Conservation (phyloP, 1,140 invertebrate genomes). For the Drosophila takahashii region DNA sequence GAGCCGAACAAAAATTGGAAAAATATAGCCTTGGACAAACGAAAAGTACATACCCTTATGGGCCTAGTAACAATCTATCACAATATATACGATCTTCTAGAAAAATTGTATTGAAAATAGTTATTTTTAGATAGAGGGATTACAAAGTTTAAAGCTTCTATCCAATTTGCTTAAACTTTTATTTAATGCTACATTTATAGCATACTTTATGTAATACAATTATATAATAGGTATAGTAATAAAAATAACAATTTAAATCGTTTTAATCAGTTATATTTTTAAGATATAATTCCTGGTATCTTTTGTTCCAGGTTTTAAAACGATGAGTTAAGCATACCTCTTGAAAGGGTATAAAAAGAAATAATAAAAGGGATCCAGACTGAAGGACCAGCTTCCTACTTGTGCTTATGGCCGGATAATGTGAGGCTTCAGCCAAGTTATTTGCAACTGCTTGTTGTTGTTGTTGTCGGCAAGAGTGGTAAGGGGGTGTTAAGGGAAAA, state of each 20-base stretch:
- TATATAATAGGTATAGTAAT: too few species aligned
- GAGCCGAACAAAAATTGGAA: slow-evolving; percentile 7
- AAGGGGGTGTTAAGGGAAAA: slow-evolving; percentile 14
- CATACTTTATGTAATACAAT: too few species aligned
- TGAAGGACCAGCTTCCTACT: slow-evolving; percentile 70
- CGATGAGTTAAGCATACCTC: background rate
- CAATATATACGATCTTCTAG: too few species aligned
- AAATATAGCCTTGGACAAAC: background rate
- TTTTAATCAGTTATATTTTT: background rate
- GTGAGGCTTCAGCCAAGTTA: slow-evolving; percentile 78
- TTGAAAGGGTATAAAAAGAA: slow-evolving; percentile 8
- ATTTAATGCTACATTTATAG: too few species aligned
- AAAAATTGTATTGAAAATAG: too few species aligned
- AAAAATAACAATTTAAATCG: background rate
- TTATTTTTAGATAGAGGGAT: too few species aligned
- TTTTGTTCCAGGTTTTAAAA: background rate
- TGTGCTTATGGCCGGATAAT: slow-evolving; percentile 80
- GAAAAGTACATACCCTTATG: background rate
- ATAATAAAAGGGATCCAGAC: slow-evolving; percentile 53
- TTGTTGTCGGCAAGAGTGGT: slow-evolving; percentile 7
- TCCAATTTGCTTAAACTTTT: too few species aligned
- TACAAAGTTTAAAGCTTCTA: too few species aligned
- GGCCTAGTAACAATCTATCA: background rate
- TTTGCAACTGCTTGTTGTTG: slow-evolving; percentile 70
- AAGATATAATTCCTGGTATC: background rate